Percentiles rank a stretch among this genome's conserved stretches.
These are phyloP conservation scores for Gobio occitaniae DNA, from an alignment of 2,797 vertebrate species.

Conservation along the genomic window DNA sequence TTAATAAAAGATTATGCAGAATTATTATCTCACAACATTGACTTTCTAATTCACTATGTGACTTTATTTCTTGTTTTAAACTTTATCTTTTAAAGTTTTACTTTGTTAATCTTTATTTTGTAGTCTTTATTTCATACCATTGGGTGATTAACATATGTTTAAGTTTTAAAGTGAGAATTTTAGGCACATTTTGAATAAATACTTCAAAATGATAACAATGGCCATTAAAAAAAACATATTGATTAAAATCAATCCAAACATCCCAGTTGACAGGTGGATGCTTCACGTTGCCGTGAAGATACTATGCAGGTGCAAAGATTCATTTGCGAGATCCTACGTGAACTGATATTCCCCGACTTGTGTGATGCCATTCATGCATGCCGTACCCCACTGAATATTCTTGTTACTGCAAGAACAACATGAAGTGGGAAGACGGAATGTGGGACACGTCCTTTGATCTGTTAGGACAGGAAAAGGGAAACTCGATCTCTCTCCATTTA, in stretches of 20 bases:
- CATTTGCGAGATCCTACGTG: neutral
- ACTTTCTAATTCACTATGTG: neutral
- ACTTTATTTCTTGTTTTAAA: neutral
- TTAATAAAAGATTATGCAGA: neutral
- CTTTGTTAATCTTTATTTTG: neutral
- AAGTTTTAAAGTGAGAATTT: neutral
- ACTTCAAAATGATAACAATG: neutral
- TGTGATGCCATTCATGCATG: neutral
- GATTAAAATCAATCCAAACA: neutral
- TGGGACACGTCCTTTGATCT: conserved; percentile 73
- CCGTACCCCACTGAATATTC: neutral
- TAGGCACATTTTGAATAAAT: neutral
- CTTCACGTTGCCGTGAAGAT: neutral
- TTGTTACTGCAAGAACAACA: conserved; percentile 40
- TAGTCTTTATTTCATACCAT: neutral
- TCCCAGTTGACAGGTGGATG: neutral
- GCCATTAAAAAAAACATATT: neutral
- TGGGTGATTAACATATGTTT: neutral
- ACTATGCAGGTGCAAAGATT: conserved; percentile 4
- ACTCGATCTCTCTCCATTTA: conserved; percentile 65
- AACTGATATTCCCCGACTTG: neutral
- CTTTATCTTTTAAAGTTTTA: neutral
- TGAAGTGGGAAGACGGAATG: conserved; percentile 58
- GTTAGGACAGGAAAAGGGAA: conserved; percentile 69
- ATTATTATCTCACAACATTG: neutral